Evolutionary conservation across 2,797 vertebrate species (phyloP), one percentile per base, ranked within the genome.

Genomic region (Steatocranus sp.): DNA sequence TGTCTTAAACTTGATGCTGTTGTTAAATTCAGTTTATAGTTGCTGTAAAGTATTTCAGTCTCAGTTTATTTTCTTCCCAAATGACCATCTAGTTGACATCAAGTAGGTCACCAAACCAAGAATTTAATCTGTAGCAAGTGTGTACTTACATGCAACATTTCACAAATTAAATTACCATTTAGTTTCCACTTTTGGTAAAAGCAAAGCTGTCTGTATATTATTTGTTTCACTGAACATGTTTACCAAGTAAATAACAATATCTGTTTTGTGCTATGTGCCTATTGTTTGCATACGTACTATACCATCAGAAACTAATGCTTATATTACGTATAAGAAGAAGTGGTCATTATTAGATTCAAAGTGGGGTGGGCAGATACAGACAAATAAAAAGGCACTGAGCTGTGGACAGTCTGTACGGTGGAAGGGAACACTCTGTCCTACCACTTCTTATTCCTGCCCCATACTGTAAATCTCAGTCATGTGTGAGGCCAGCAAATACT

Each of bases 361-460:
- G 56, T 27, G 36, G 34, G 43, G 49, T 46, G 27, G 50, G 41
- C 68, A 50, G 43, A 74, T 8, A 46, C 9, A 36, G 70, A 78
- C 10, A 53, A 12, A 23, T 34, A 61, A 9, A 66, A 79, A 83
- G 51, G 68, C 14, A 11, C 17, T 18, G 58, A 75, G 83, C 66
- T 43, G 36, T 83, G 83, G 54, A 82, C 85, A 58, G 23, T 80
- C 6, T 83, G 87, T 87, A 30, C 68, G 7, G 36, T 58, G 32
- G 80, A 82, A 88, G 68, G 83, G 88, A 91, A 93, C 90, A 83
- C 43, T 86, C 46, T 89, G 88, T 93, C 63, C 90, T 66, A 61
- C 70, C 75, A 68, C 50, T 80, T 76, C 82, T 83, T 86, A 75
- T 73, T 83, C 48, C 46, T 49, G 43, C 77, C 43, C 34, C 48